Percentiles rank a stretch among this genome's conserved stretches.
Evolutionary conservation across 2,888 invertebrate genomes (phyloP).

Genomic region (Eulithis testata): DNA sequence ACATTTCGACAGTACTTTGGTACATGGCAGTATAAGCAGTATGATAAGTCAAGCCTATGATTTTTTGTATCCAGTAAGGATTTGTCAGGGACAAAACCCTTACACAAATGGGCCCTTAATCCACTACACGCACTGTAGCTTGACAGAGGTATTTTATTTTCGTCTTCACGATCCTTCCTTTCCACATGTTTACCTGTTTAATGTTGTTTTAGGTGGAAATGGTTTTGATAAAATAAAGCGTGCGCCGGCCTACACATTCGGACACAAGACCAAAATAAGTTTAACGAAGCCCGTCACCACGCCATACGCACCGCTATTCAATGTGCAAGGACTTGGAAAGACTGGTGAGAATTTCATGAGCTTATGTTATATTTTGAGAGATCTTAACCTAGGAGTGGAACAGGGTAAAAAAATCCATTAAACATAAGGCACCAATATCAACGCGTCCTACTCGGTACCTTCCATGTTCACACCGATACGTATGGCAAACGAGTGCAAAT

Average conservation of each 20-base stretch:
- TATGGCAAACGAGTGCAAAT: too few species aligned
- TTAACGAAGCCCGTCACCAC: slow-evolving; percentile 51
- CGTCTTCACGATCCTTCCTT: slow-evolving; percentile 1
- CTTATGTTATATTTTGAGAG: too few species aligned
- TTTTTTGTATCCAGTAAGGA: slow-evolving; percentile 9
- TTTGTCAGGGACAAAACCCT: slow-evolving; percentile 17
- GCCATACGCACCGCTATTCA: slow-evolving; percentile 57
- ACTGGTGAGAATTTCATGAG: slow-evolving; percentile 49
- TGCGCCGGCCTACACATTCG: slow-evolving; percentile 73
- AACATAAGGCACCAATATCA: too few species aligned
- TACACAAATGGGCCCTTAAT: slow-evolving; percentile 8
- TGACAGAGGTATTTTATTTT: slow-evolving; percentile 20
- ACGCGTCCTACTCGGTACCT: too few species aligned
- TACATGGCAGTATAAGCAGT: background rate
- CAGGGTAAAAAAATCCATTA: too few species aligned
- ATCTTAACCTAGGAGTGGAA: too few species aligned
- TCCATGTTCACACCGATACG: too few species aligned
- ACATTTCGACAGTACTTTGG: background rate
- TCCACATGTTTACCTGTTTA: slow-evolving; percentile 11
- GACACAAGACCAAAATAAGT: slow-evolving; percentile 49
- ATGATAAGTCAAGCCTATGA: slow-evolving; percentile 7
- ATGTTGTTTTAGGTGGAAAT: slow-evolving; percentile 59
- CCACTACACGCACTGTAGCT: slow-evolving; percentile 10
- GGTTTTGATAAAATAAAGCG: slow-evolving; percentile 69
- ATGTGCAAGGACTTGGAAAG: slow-evolving; percentile 51